Evolutionary conservation across 64 coral and sea anemone genomes (phyloP).

Genomic region (Exaiptasia diaphana): DNA sequence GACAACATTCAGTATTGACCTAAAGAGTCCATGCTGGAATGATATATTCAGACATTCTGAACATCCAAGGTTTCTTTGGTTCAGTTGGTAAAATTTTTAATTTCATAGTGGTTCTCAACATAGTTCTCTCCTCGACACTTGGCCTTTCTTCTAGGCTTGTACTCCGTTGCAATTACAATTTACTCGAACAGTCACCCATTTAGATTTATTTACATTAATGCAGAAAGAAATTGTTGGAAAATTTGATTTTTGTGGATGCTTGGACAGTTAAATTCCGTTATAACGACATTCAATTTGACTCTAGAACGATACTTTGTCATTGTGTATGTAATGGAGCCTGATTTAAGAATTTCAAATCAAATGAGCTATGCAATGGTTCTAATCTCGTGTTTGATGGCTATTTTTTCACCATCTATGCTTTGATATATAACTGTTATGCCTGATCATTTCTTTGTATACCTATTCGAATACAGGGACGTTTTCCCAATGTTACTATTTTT

Average conservation of each 20-base stretch:
- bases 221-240: slow-evolving; percentile 21
- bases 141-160: slow-evolving; percentile 33
- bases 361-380: slow-evolving; percentile 1
- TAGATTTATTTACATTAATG: neutral
- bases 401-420: slow-evolving; percentile 41
- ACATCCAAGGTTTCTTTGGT: slow-evolving; percentile 7
- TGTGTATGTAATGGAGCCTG: slow-evolving; percentile 62
- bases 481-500: slow-evolving; percentile 7
- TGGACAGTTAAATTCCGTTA: slow-evolving; percentile 51
- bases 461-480: slow-evolving; percentile 25
- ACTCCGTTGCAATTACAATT: slow-evolving; percentile 23
- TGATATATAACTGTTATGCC: slow-evolving; percentile 30
- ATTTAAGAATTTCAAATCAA: slow-evolving; percentile 27
- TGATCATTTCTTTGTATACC: slow-evolving; percentile 61
- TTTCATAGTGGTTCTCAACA: slow-evolving; percentile 31
- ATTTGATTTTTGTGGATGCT: slow-evolving; percentile 62
- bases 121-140: slow-evolving; percentile 6
- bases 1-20: too few relatives aligned
- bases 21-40: too few relatives aligned
- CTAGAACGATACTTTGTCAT: slow-evolving; percentile 73
- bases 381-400: slow-evolving; percentile 45
- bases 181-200: slow-evolving; percentile 3
- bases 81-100: slow-evolving; percentile 37
- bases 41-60: slow-evolving; percentile 25
- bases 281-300: slow-evolving; percentile 57